Conservation (phyloP, 2,888 invertebrate genomes). For the Ennomos erosarius region DNA sequence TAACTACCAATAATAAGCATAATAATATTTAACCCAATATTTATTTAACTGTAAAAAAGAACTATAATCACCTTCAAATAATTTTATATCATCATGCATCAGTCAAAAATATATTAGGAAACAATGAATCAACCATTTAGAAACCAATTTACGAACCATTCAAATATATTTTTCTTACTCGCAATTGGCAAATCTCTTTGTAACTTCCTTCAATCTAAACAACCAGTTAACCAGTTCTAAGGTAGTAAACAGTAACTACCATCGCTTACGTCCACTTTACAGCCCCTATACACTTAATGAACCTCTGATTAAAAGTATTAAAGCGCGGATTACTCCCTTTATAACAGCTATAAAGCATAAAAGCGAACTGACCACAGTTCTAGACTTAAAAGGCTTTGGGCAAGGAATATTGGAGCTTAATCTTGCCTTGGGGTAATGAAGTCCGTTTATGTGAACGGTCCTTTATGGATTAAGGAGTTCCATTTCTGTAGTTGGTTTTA, state of each 20-base stretch:
- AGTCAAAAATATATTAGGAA: too few species aligned
- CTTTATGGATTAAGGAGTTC: constrained; percentile 4
- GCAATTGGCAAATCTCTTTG: neutral
- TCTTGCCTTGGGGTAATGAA: constrained; percentile 20
- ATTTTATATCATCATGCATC: too few species aligned
- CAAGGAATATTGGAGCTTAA: too few species aligned
- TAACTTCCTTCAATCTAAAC: constrained; percentile 7
- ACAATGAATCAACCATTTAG: too few species aligned
- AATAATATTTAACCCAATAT: too few species aligned
- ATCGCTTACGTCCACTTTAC: constrained; percentile 44
- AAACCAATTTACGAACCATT: too few species aligned
- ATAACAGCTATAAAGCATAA: constrained; percentile 43
- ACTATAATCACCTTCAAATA: too few species aligned
- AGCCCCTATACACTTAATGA: constrained; percentile 47
- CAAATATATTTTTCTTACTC: too few species aligned
- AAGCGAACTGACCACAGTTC: constrained; percentile 36
- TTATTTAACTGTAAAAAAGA: too few species aligned
- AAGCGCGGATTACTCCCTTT: constrained; percentile 43
- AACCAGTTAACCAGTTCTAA: constrained; percentile 24
- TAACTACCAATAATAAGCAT: too few species aligned
- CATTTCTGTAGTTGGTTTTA: neutral
- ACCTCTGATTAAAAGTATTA: constrained; percentile 45
- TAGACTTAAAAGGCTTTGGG: constrained; percentile 31
- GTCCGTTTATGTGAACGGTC: constrained; percentile 15
- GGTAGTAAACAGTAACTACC: constrained; percentile 32